Base-by-base conservation (phyloP, 2,888 invertebrate genomes). In the Scotopteryx bipunctaria region DNA sequence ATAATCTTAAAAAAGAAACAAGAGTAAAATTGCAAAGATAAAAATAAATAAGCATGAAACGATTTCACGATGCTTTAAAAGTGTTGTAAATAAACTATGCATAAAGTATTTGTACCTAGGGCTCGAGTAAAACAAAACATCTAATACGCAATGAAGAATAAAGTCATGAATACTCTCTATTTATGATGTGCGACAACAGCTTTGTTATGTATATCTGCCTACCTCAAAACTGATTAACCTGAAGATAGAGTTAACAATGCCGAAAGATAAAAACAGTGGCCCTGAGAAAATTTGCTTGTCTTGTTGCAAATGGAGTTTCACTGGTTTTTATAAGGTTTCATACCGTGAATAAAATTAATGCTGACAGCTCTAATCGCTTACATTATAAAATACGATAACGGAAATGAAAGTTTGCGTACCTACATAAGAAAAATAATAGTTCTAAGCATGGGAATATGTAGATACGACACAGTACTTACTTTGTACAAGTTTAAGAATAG, bases 231-330 rank as follows among this genome's bases (percentile, higher is more conserved):
- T 42, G 61, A 63, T 63, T 62, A 51, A 57, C 41, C 48, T 45
- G 62, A 62, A 63, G 68, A 44, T 58, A 52, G 55, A 21, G 60
- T 57, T 48, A 63, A 63, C 63, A 72, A 73, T 69, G 69, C 60
- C 65, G 66, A 66, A 62, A 69, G 64, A 56, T 62, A 69, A 41
- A 67, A 75, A 69, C 59, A 57, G 60, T 71, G 77, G 64, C 77
- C 79, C 70, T 80, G 80, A 80, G 73, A 77, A 73, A 69, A 74
- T 72, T 72, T 66, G 66, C 65, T 62, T 72, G 63, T 69, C 67
- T 68, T 61, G 67, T 67, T 75, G 71, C 71, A 68, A 70, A 57
- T 63, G 64, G 56, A 67, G 79, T 79, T 81, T 81, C 78, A 67
- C 77, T 64, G 31, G 66, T 77, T 80, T 78, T 80, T 78, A 59